Conservation (phyloP, 2,888 invertebrate species). For the Beris morrisii region DNA sequence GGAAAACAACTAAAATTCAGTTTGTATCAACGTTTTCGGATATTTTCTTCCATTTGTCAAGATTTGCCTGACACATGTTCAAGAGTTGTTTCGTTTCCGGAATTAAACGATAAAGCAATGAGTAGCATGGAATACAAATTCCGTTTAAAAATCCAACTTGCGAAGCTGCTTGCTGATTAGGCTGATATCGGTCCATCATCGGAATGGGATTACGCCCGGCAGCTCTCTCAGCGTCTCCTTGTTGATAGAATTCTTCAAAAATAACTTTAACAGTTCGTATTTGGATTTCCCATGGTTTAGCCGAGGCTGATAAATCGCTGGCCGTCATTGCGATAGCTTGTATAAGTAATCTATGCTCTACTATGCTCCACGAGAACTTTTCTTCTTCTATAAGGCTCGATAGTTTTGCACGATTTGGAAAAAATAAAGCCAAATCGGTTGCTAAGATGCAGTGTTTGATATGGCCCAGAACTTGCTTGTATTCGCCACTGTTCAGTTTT, state of each 20-base stretch:
- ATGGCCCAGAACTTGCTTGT: slow-evolving; percentile 73
- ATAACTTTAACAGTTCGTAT: slow-evolving; percentile 78
- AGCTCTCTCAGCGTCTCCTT: slow-evolving; percentile 71
- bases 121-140: slow-evolving; percentile 82
- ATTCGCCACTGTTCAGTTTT: slow-evolving; percentile 69
- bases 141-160: slow-evolving; percentile 80
- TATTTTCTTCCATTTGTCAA: slow-evolving; percentile 63
- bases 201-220: slow-evolving; percentile 72
- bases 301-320: slow-evolving; percentile 79
- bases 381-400: slow-evolving; percentile 59
- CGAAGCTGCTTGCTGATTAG: slow-evolving; percentile 72
- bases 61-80: slow-evolving; percentile 66
- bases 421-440: slow-evolving; percentile 81
- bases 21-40: slow-evolving; percentile 31
- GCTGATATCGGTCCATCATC: slow-evolving; percentile 78
- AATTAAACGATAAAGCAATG: slow-evolving; percentile 66
- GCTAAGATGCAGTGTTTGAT: slow-evolving; percentile 83
- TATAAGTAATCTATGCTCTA: slow-evolving; percentile 68
- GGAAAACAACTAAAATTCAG: not conserved
- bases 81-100: slow-evolving; percentile 72
- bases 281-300: slow-evolving; percentile 83
- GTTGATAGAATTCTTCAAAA: slow-evolving; percentile 80
- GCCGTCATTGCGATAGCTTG: slow-evolving; percentile 83
- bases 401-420: slow-evolving; percentile 71
- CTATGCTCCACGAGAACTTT: slow-evolving; percentile 66